Base-by-base conservation (phyloP, 1,140 invertebrate genomes). In the Drepana arcuata region DNA sequence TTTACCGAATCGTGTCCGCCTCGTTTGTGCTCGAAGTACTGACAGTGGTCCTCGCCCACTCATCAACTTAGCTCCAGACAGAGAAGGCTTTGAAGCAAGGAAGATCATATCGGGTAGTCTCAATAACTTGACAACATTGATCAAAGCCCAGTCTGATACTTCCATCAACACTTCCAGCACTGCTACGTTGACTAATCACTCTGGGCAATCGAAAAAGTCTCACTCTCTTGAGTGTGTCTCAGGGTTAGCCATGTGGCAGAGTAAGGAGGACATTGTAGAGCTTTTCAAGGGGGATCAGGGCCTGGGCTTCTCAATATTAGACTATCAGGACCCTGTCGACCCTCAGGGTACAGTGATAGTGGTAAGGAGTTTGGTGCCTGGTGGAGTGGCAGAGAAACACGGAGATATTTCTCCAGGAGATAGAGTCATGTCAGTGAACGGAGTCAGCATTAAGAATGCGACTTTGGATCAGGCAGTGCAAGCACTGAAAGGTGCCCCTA, bases 261-360 rank as follows among this genome's bases (percentile, higher is more conserved):
- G 89, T 55, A 92, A 96, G 57, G 90, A 95, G 23, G 92, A 95
- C 44, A 89, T 93, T 53, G 91, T 98, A 33, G 90, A 95, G 64
- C 85, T 98, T 16, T 80, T 88, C 9, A 98, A 98, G 84, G 93
- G 92, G 27, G 94, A 96, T 53, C 87, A 93, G 43, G 96, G 96
- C 2, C 87, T 98, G 9, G 96, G 96, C 28, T 98, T 98, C 82
- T 96, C 94, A 44, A 96, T 98, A 46, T 85, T 98, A 23, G 96
- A 98, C 81, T 98, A 98, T 77, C 88, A 95, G 84, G 95, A 96
- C 81, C 94, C 95, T 1, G 83, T 95, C 48, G 95, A 96, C 80
- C 89, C 92, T 3, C 89, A 90, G 47, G 92, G 94, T 45, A 96
- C 94, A 34, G 94, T 98, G 15, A 98, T 98, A 70, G 95, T 98